Percentiles rank a stretch among this genome's conserved stretches.
Conservation (phyloP, 1,140 invertebrate species). For the Leptoteleia sp. region DNA sequence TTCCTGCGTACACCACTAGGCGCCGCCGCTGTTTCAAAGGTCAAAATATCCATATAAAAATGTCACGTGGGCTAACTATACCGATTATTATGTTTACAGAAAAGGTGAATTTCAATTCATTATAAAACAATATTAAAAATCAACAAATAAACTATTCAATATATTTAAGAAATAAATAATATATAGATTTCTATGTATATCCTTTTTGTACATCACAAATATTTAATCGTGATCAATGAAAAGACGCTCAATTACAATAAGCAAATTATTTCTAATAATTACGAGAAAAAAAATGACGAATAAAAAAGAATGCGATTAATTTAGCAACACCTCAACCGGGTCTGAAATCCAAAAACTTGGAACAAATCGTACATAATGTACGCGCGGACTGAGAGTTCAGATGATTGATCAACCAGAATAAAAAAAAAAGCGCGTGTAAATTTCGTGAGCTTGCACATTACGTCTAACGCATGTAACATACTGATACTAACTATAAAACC, state of each 20-base stretch:
- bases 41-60: slow-evolving; percentile 47
- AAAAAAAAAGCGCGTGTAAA: slow-evolving; percentile 55
- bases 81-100: slow-evolving; percentile 21
- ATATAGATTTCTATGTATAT: slow-evolving; percentile 30
- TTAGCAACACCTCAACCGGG: slow-evolving; percentile 27
- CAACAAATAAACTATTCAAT: slow-evolving; percentile 43
- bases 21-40: slow-evolving; percentile 12
- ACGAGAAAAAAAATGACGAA: slow-evolving; percentile 10
- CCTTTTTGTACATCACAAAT: slow-evolving; percentile 37
- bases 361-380: slow-evolving; percentile 61
- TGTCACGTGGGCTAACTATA: slow-evolving; percentile 20
- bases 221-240: slow-evolving; percentile 1
- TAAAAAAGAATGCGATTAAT: slow-evolving; percentile 14
- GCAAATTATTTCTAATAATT: slow-evolving; percentile 6
- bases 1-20: slow-evolving; percentile 8
- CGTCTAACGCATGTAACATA: slow-evolving; percentile 60
- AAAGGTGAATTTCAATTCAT: slow-evolving; percentile 4
- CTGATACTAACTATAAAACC: slow-evolving; percentile 65
- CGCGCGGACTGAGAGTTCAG: slow-evolving; percentile 35
- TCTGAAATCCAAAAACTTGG: slow-evolving; percentile 25
- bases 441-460: slow-evolving; percentile 68
- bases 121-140: slow-evolving; percentile 24
- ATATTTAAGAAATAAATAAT: slow-evolving; percentile 49
- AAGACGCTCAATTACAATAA: slow-evolving; percentile 32
- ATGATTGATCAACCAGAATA: slow-evolving; percentile 21